Conservation (phyloP, 2,113 vertebrate species). For the Syngnathus scovelli region DNA sequence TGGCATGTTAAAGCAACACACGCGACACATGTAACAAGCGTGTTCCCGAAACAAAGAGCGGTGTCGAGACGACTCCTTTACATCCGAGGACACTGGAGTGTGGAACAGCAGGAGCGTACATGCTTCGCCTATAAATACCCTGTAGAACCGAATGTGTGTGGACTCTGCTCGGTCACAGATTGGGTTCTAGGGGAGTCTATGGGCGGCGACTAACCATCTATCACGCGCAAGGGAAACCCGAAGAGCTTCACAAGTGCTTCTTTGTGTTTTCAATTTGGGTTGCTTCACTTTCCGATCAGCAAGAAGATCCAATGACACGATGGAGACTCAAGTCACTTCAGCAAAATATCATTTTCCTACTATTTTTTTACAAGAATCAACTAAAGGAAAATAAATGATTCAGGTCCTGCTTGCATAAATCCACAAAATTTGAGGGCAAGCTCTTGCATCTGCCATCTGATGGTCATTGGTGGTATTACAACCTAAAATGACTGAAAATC, state of each 20-base stretch:
- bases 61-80: background rate
- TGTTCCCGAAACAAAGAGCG: background rate
- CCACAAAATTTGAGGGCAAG: too few species aligned
- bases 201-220: constrained; percentile 56
- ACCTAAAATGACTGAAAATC: too few species aligned
- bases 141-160: constrained; percentile 74
- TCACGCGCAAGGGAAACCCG: constrained; percentile 18
- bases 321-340: background rate
- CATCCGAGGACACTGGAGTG: background rate
- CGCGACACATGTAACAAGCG: background rate
- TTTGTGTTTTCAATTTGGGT: background rate
- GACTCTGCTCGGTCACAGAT: constrained; percentile 65
- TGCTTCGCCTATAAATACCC: constrained; percentile 62
- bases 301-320: background rate
- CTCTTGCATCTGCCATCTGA: too few species aligned
- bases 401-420: too few species aligned
- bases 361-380: too few species aligned
- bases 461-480: too few species aligned
- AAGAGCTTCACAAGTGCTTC: background rate
- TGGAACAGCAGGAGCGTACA: constrained; percentile 13
- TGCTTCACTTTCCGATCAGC: background rate
- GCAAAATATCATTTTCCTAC: too few species aligned
- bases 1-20: background rate
- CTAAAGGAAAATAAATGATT: background rate
- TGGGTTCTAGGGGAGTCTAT: constrained; percentile 72